A percentile compares a stretch with the other conserved stretches of the same genome.
Evolutionary conservation across 2,888 invertebrate species (phyloP).

Genomic region (Pharmacophagus antenor): DNA sequence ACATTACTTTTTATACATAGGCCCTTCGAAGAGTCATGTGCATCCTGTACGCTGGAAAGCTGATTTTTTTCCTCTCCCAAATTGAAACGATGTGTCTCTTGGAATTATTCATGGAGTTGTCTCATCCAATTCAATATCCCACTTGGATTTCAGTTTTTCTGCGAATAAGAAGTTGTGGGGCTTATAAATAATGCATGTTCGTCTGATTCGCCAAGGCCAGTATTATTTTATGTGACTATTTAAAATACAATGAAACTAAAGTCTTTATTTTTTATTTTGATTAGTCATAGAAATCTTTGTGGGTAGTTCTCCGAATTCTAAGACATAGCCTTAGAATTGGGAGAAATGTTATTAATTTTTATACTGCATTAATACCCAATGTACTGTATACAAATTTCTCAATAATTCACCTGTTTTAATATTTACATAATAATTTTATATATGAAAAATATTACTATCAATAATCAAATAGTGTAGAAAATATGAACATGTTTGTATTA

Average conservation of each 20-base stretch:
- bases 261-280: background rate
- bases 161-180: conserved; percentile 1
- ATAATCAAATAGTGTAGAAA: background rate
- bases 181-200: conserved; percentile 11
- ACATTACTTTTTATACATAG: background rate
- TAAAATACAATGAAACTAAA: background rate
- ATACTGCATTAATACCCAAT: too few relatives aligned
- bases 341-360: too few relatives aligned
- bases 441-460: too few relatives aligned
- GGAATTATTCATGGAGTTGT: conserved; percentile 29
- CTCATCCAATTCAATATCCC: conserved; percentile 24
- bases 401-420: too few relatives aligned
- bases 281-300: too few relatives aligned
- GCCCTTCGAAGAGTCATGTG: background rate
- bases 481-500: background rate
- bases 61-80: conserved; percentile 10
- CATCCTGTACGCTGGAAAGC: background rate
- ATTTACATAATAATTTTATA: too few relatives aligned
- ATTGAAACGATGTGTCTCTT: conserved; percentile 23
- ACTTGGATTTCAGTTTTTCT: conserved; percentile 25
- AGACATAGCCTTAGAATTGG: too few relatives aligned
- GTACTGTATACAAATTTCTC: too few relatives aligned
- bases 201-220: background rate
- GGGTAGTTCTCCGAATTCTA: too few relatives aligned
- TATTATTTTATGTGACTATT: background rate